Conservation (phyloP, 2,113 vertebrate genomes). For the Phaethon lepturus region DNA sequence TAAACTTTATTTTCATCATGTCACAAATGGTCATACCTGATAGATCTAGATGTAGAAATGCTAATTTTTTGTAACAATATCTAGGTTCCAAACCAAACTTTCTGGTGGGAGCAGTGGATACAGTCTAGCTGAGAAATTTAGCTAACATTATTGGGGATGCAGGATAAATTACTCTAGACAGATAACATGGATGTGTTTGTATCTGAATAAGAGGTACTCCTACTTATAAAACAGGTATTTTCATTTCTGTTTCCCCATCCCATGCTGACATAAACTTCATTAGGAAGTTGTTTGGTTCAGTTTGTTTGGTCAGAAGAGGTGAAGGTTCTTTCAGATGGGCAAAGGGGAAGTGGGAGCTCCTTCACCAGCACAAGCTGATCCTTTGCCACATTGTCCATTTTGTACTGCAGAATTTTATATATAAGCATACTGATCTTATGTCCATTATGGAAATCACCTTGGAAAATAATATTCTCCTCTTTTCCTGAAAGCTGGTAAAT, state of each 20-base stretch:
- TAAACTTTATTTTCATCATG: neutral
- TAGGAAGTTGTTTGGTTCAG: neutral
- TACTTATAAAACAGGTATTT: neutral
- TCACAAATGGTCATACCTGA: neutral
- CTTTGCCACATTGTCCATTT: rapidly evolving
- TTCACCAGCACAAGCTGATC: neutral
- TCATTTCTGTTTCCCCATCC: neutral
- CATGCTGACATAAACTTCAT: neutral
- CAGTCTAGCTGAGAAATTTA: neutral
- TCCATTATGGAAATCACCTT: neutral
- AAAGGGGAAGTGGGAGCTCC: rapidly evolving
- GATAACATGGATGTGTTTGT: rapidly evolving
- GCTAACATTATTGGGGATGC: neutral
- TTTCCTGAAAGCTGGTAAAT: neutral
- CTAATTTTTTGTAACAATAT: neutral
- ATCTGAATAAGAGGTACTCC: neutral
- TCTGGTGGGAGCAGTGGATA: neutral
- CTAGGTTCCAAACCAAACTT: neutral
- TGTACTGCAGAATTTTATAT: neutral
- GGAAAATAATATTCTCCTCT: neutral
- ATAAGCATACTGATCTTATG: neutral
- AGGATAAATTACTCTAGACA: neutral
- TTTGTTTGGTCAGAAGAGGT: neutral
- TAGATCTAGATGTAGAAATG: neutral
- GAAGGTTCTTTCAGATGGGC: neutral